phyloP scores from a whole-genome alignment of 2,888 invertebrate genomes.

The Timandra comae region DNA sequence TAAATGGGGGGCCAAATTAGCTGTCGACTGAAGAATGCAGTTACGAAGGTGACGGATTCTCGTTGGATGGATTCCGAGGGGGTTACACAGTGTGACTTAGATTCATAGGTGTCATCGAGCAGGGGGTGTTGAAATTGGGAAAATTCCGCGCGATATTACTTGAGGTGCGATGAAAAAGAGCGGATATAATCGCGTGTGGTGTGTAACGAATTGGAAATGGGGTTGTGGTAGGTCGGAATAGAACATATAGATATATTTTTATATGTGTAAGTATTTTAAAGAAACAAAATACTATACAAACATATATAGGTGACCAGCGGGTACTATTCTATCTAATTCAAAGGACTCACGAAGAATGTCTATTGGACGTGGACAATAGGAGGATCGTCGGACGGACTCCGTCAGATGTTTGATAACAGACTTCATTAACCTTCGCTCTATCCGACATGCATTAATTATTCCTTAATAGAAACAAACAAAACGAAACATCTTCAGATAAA shows the following conservation, averaged over 20 bases:
- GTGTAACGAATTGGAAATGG: conserved; percentile 25
- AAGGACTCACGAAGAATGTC: conserved; percentile 20
- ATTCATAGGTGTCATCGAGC: conserved; percentile 67
- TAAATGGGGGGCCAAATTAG: conserved; percentile 68
- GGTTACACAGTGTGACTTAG: conserved; percentile 41
- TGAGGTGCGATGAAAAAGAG: conserved; percentile 43
- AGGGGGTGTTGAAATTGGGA: conserved; percentile 59
- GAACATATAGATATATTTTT: too few relatives aligned
- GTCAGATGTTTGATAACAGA: conserved; percentile 58
- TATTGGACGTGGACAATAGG: conserved; percentile 25
- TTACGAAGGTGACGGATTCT: conserved; percentile 64
- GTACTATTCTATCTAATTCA: too few relatives aligned
- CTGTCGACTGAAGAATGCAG: conserved; percentile 70
- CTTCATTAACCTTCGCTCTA: conserved; percentile 66
- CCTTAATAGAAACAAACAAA: conserved; percentile 71
- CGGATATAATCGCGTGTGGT: conserved; percentile 22
- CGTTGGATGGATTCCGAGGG: conserved; percentile 33
- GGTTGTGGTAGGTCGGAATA: conserved; percentile 8
- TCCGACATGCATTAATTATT: conserved; percentile 60
- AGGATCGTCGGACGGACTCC: conserved; percentile 13
- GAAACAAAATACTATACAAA: too few relatives aligned
- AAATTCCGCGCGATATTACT: conserved; percentile 56
- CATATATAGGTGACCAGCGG: too few relatives aligned
- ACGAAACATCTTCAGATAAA: conserved; percentile 62
- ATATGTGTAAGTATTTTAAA: too few relatives aligned